Percentiles rank a stretch among this genome's conserved stretches.
phyloP scores from a whole-genome alignment of 2,113 vertebrate genomes.

The Perca flavescens region DNA sequence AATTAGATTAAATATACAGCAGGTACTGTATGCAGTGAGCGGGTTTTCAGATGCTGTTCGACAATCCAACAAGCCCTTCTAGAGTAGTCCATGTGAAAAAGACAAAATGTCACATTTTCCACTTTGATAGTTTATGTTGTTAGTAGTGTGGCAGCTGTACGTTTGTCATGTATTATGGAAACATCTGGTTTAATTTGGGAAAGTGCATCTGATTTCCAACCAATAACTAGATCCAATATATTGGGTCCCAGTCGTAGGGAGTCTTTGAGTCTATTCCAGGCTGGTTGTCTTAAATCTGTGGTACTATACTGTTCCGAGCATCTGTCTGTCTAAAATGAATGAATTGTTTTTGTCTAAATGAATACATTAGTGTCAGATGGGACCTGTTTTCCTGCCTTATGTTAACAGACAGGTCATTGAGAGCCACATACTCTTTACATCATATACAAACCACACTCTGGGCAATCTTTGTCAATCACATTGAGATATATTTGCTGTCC shows the following conservation, averaged over 20 bases:
- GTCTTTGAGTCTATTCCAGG: not conserved
- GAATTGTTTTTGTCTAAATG: slow-evolving; percentile 49
- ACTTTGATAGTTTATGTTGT: not conserved
- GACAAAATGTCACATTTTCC: not conserved
- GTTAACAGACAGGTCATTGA: slow-evolving; percentile 40
- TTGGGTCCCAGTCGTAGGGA: not conserved
- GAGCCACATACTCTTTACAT: slow-evolving; percentile 35
- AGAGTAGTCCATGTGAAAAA: not conserved
- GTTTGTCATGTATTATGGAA: not conserved
- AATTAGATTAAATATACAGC: too few relatives aligned
- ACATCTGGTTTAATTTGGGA: not conserved
- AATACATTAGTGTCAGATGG: slow-evolving; percentile 57
- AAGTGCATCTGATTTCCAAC: slow-evolving; percentile 5
- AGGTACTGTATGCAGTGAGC: not conserved
- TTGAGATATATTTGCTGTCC: not conserved
- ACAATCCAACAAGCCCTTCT: not conserved
- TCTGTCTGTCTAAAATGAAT: slow-evolving; percentile 37
- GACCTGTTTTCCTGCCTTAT: slow-evolving; percentile 26
- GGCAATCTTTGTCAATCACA: not conserved
- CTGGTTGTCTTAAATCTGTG: not conserved
- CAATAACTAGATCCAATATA: not conserved
- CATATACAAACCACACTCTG: slow-evolving; percentile 14
- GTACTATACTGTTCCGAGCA: not conserved
- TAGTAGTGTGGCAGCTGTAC: not conserved
- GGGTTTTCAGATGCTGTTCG: not conserved